Base-by-base conservation (phyloP, 2,888 invertebrate species). In the Itoplectis maculator region DNA sequence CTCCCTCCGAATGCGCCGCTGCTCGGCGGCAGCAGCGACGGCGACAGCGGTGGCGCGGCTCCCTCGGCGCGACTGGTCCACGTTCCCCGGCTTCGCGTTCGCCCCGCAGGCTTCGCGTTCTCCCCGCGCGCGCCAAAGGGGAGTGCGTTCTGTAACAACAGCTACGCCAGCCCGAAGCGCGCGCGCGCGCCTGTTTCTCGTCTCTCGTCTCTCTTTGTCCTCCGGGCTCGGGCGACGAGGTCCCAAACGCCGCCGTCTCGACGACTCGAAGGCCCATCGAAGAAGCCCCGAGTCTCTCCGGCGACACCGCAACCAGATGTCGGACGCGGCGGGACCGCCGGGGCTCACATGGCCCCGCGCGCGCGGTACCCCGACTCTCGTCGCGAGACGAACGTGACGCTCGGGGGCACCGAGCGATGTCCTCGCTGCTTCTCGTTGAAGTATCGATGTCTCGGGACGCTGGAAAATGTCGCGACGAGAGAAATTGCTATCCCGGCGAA, bases 251-350 rank as follows among this genome's bases (percentile, higher is more conserved):
- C 11, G 9, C 29, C 29, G 29, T n/a, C 23, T 11, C n/a, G n/a
- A n/a, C n/a, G n/a, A n/a, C n/a, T n/a, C n/a, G n/a, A n/a, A n/a
- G n/a, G n/a, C n/a, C n/a, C n/a, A n/a, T n/a, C 23, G 54, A 54
- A 23, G 40, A 54, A 20, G 20, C 29, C 51, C n/a, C 70, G 15
- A n/a, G 81, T 82, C 83, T 86, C 74, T 82, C 85, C 84, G 84
- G 81, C 85, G 83, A 84, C 83, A 84, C 83, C 84, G 79, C 61
- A 69, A 79, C 87, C 88, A 88, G 86, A 88, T 88, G 88, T 88
- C 77, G 83, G 79, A 40, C 84, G n/a, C n/a, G n/a, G n/a, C n/a
- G 82, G 84, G 79, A 35, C 13, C 13, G 49, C 18, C 8, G n/a
- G n/a, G n/a, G n/a, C n/a, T n/a, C n/a, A n/a, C n/a, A n/a, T n/a